These are phyloP conservation scores for Epinephelus moara DNA, from an alignment of 2,113 vertebrate genomes.

Conservation along the genomic window DNA sequence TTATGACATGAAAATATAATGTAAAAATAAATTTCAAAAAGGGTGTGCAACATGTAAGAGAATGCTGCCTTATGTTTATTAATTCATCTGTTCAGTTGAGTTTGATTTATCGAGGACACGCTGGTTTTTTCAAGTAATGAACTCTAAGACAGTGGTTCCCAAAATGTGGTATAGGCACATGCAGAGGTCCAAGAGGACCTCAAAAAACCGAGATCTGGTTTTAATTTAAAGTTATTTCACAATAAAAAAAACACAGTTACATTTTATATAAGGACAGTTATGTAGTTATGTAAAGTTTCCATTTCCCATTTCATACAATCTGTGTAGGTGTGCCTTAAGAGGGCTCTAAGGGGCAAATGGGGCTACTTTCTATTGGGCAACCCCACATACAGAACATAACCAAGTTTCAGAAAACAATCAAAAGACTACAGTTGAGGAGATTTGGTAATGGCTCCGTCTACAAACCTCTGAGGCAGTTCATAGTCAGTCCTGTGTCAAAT, in stretches of 20 bases:
- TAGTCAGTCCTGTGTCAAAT: constrained; percentile 18
- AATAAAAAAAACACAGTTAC: not conserved
- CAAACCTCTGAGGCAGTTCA: not conserved
- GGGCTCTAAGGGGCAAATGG: not conserved
- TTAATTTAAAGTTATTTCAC: not conserved
- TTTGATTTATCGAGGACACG: not conserved
- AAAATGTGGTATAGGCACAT: not conserved
- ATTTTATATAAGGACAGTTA: not conserved
- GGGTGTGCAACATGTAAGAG: not conserved
- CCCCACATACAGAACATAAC: not conserved
- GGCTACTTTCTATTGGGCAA: not conserved
- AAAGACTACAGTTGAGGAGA: not conserved
- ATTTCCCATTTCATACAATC: not conserved
- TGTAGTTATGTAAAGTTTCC: no score
- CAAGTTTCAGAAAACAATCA: constrained; percentile 1
- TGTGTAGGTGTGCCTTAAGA: not conserved
- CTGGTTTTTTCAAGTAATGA: not conserved
- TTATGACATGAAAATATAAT: not conserved
- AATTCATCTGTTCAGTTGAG: not conserved
- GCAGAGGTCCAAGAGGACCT: not conserved
- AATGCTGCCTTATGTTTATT: not conserved
- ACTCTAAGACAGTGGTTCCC: not conserved
- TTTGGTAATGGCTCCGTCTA: not conserved
- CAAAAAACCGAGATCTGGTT: not conserved
- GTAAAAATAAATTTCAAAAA: not conserved